phyloP scores from a whole-genome alignment of 2,888 invertebrate species.

The Boloria euphrosyne region DNA sequence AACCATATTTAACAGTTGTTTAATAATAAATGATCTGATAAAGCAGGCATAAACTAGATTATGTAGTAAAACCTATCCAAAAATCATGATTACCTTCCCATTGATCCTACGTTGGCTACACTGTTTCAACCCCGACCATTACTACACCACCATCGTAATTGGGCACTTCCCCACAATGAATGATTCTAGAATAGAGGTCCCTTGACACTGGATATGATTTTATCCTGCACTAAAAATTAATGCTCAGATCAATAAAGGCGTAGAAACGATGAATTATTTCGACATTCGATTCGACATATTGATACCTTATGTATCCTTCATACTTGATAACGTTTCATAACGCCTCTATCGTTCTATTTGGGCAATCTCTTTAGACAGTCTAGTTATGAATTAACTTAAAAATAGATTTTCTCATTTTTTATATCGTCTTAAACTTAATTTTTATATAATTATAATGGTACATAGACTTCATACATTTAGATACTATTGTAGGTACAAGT shows the following conservation, averaged over 20 bases:
- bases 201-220: slow-evolving; percentile 15
- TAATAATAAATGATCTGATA: too few relatives aligned
- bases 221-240: slow-evolving; percentile 12
- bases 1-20: too few relatives aligned
- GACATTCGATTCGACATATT: background rate
- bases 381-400: too few relatives aligned
- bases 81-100: slow-evolving; percentile 1
- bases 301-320: background rate
- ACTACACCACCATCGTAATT: slow-evolving; percentile 30
- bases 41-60: too few relatives aligned
- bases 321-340: background rate
- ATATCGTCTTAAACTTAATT: too few relatives aligned
- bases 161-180: slow-evolving; percentile 26
- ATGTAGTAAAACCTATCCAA: background rate
- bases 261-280: background rate
- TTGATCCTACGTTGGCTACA: slow-evolving; percentile 21
- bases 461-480: background rate
- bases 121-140: slow-evolving; percentile 17
- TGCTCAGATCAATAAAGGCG: slow-evolving; percentile 7
- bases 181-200: slow-evolving; percentile 12
- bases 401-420: too few relatives aligned
- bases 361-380: background rate
- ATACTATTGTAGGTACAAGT: background rate
- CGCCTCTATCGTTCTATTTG: slow-evolving; percentile 10
- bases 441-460: background rate